These are phyloP conservation scores for Huso huso DNA, from an alignment of 2,797 vertebrate species.

Conservation along the genomic window DNA sequence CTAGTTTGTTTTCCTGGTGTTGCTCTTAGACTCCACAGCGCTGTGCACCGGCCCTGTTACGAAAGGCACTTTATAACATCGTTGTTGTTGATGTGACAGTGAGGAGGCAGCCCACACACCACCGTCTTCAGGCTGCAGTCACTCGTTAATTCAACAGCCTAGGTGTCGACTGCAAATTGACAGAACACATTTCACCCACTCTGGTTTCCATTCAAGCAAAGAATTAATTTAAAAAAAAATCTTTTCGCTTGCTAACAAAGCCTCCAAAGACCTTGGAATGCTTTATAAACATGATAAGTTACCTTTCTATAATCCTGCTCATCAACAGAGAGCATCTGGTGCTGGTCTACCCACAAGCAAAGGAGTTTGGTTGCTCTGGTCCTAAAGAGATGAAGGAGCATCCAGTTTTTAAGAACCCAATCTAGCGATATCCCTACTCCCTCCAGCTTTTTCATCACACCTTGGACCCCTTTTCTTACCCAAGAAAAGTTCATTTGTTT, in stretches of 20 bases:
- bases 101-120: not conserved
- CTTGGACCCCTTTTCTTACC: too few species aligned
- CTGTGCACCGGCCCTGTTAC: not conserved
- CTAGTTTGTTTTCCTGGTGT: too few species aligned
- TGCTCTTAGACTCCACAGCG: too few species aligned
- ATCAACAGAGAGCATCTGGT: not conserved
- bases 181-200: not conserved
- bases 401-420: too few species aligned
- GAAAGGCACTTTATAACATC: not conserved
- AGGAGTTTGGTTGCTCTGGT: not conserved
- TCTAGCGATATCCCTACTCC: too few species aligned
- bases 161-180: not conserved
- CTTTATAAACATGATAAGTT: not conserved
- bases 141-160: constrained; percentile 5
- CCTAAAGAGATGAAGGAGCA: too few species aligned
- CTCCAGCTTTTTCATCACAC: too few species aligned
- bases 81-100: not conserved
- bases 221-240: not conserved
- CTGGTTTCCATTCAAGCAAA: not conserved
- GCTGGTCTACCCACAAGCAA: not conserved
- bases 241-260: not conserved
- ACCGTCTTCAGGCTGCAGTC: not conserved
- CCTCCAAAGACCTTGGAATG: not conserved
- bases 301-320: not conserved
- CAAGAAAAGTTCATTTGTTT: too few species aligned